A percentile compares a stretch with the other conserved stretches of the same genome.
Evolutionary conservation across 92 coral and sea anemone genomes (phyloP).

Genomic region (Parazoanthus darwini): DNA sequence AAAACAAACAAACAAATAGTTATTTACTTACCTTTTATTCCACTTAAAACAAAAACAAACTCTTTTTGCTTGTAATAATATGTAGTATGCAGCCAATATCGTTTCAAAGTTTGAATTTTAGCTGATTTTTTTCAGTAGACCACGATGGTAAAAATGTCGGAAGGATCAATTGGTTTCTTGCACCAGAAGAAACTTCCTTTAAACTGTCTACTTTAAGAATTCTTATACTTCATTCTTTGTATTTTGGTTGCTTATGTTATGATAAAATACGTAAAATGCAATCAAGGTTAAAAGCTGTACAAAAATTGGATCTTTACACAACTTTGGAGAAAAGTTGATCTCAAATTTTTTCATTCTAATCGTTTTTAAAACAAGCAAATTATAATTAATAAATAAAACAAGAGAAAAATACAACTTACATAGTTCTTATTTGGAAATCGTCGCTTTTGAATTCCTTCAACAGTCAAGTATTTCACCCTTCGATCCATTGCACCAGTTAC

Average conservation of each 20-base stretch:
- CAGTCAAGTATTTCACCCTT: constrained; percentile 52
- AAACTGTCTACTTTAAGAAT: too few species aligned
- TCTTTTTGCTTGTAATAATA: too few species aligned
- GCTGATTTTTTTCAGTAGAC: background rate
- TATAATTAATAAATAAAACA: background rate
- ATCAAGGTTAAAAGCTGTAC: too few species aligned
- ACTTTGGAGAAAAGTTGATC: background rate
- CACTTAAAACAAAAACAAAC: too few species aligned
- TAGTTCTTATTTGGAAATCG: constrained; percentile 60
- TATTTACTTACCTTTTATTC: background rate
- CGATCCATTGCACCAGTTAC: constrained; percentile 51
- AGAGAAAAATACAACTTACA: constrained; percentile 39
- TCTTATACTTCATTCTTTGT: too few species aligned
- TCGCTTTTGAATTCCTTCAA: constrained; percentile 65
- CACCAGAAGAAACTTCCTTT: background rate
- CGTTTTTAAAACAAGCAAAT: background rate
- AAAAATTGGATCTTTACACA: background rate
- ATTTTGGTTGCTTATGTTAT: too few species aligned
- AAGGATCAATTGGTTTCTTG: background rate
- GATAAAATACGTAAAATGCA: too few species aligned
- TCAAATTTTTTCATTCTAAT: too few species aligned
- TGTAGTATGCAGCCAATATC: too few species aligned
- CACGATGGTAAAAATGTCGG: too few species aligned
- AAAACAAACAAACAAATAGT: background rate
- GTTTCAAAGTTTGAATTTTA: background rate